Evolutionary conservation across 2,113 vertebrate genomes (phyloP), one percentile per base, ranked within the genome.

Genomic region (Bos indicus): DNA sequence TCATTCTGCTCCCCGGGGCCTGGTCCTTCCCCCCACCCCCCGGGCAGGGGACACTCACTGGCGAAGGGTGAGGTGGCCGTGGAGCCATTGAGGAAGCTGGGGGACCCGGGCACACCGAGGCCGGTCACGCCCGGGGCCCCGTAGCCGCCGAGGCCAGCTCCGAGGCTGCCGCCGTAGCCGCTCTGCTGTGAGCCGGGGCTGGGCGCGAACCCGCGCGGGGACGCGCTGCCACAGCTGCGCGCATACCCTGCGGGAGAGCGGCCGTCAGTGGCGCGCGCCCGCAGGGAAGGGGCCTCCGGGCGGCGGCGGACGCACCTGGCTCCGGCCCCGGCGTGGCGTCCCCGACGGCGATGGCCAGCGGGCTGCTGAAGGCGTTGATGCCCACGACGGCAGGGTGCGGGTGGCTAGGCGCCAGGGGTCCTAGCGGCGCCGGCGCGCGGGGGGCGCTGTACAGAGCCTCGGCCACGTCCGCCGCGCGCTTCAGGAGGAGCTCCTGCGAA

Each of bases 361-460:
- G 99, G 91, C 99, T 99, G 98, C 99, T 99, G 98, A 99, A 99
- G 30, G 99, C 99, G 98, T 99, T 99, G 77, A 99, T 99, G 28
- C 99, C 99, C 99, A 99, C 99, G 98, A 99, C 99, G 12, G 99
- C 98, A 0, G 99, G 98, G 97, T 99, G 99, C 10, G 99, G 98
- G 71, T 99, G 98, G 30, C 99, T 98, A 90, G 99, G 98, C 0
- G 99, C 98, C 62, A 99, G 99, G 1, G 99, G 99, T 16, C 99
- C 99, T 80, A 99, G 99, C 97, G 99, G 99, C 96, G 99, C 99
- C 86, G 99, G 99, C 91, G 98, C 99, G 88, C 99, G 99, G 0
- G 99, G 99, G 13, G 99, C 99, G n/a, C 99, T 99, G 99, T 99
- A 99, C 86, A 99, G 99, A 1, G 99, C 99, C 98, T 99, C 99